Evolutionary conservation across 2,888 invertebrate genomes (phyloP), one percentile per base, ranked within the genome.

Genomic region (Ectropis crepuscularia): DNA sequence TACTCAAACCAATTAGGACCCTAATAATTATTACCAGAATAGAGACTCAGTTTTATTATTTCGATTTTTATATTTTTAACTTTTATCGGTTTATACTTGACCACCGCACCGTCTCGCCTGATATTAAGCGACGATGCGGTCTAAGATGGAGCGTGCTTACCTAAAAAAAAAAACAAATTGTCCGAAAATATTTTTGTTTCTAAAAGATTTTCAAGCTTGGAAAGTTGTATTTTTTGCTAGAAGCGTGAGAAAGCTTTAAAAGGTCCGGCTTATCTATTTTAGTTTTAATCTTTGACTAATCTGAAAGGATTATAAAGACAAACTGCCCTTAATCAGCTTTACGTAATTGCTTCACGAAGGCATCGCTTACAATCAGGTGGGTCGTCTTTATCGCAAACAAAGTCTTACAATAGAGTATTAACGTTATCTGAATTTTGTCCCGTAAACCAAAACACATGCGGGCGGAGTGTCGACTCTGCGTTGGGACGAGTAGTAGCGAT

Each of bases 401-500:
- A 57, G 62, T 53, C 41, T 65, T 66, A 73, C 67, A 71, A 65
- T 63, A 60, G 55, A 49, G 41, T 11, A 57, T 72, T 51, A 50
- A 67, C 58, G 59, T 71, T 74, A 65, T 72, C 65, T 73, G 11
- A 28, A 77, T 77, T 76, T 79, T 63, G 67, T 67, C 43, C 69
- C 65, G 63, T 85, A 84, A 88, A 82, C 79, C 75, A 66, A 74
- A 83, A 80, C 85, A 87, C 77, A 79, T 87, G 50, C 9, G 87
- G 75, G 74, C 69, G 63, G 69, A 71, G 73, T 87, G 87, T 85
- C 88, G 77, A 74, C 69, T 90, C 89, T 90, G 88, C 73, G 77
- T 66, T 63, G 68, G 72, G 67, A 70, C 77, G 72, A 61, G 79
- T 85, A 85, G 87, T 88, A 87, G 83, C 83, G 81, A 86, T 79